Evolutionary conservation across 1,140 invertebrate genomes (phyloP), one percentile per base, ranked within the genome.

Genomic region (Ylistrum balloti): DNA sequence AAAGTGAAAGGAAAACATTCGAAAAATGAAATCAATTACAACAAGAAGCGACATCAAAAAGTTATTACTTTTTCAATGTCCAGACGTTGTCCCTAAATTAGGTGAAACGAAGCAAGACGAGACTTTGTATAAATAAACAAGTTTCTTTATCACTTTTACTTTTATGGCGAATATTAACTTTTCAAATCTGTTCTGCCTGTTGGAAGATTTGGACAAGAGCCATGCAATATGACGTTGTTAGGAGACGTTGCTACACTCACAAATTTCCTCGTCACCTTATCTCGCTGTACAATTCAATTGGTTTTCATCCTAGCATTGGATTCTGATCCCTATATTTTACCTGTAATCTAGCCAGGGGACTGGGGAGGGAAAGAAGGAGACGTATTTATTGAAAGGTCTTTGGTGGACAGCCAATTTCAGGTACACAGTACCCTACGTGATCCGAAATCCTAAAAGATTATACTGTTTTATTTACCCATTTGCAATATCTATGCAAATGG

Each of bases 1-100:
- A 9, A 5, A n/a, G 56, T 74, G 22, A 74, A 74, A 74, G 17
- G 56, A 28, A 74, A 74, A 74, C n/a, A n/a, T n/a, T n/a, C 28
- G 56, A 74, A 74, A 74, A 74, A 7, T 28, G 56, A 74, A 74
- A 74, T 22, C n/a, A 17, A 74, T 74, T n/a, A 74, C 56, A 28
- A 2, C 56, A 11, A 74, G 22, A n/a, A 17, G 56, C 5, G 28
- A 74, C 22, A n/a, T n/a, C 22, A 7, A 74, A 74, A 28, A 74
- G 56, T 74, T 74, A 74, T 74, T 74, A 28, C 56, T 74, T 74
- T 74, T 74, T 74, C 10, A 74, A 74, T 74, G 5, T n/a, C 56
- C 56, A 74, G 56, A 74, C 56, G 28, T 74, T 74, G 56, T 74
- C 22, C n/a, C 22, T n/a, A 74, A 28, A 74, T 74, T 7, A 74